Evolutionary conservation across 2,113 vertebrate species (phyloP).

Genomic region (Chionodraco myersi): DNA sequence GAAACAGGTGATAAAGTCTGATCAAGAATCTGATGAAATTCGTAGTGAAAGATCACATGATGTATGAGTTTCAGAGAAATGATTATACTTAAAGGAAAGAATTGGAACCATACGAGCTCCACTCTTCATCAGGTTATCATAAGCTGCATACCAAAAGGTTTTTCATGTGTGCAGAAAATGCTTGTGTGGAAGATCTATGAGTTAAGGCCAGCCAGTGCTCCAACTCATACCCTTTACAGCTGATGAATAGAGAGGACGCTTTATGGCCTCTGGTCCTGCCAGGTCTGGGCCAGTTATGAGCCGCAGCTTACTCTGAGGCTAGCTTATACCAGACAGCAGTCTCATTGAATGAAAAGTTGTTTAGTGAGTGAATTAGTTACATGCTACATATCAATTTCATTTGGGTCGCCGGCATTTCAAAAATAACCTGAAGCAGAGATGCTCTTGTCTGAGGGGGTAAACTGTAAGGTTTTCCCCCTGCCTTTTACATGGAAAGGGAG

Average conservation of each 20-base stretch:
- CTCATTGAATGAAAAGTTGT: constrained; percentile 50
- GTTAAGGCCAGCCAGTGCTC: constrained; percentile 49
- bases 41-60: constrained; percentile 3
- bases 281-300: constrained; percentile 40
- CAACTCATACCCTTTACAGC: constrained; percentile 53
- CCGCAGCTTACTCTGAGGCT: not conserved
- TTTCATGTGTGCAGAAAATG: constrained; percentile 51
- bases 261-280: constrained; percentile 53
- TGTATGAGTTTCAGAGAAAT: constrained; percentile 1
- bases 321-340: constrained; percentile 47
- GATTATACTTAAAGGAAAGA: not conserved
- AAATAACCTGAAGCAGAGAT: constrained; percentile 23
- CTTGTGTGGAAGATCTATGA: constrained; percentile 37
- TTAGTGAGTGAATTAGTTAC: constrained; percentile 32
- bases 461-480: not conserved
- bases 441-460: constrained; percentile 21
- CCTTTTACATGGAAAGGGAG: constrained; percentile 3
- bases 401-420: constrained; percentile 15
- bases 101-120: constrained; percentile 15
- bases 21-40: constrained; percentile 20
- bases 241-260: constrained; percentile 63
- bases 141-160: constrained; percentile 47
- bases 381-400: constrained; percentile 29
- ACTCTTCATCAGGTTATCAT: constrained; percentile 32
- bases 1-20: constrained; percentile 6